Evolutionary conservation across 2,797 vertebrate genomes (phyloP).

Genomic region (Cirrhinus mrigala): DNA sequence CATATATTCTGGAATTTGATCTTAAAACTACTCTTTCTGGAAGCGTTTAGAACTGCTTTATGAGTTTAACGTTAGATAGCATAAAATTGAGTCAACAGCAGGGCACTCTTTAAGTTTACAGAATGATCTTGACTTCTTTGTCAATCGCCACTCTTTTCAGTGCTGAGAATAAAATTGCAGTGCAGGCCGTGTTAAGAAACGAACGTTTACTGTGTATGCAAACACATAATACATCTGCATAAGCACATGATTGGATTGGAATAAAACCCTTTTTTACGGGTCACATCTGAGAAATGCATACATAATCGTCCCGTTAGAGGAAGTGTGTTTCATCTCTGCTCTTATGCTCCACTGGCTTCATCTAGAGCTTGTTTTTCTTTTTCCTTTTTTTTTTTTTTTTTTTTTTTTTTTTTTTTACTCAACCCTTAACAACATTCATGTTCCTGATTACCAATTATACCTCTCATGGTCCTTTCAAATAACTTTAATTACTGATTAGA

Average conservation of each 20-base stretch:
- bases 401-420: constrained; percentile 81
- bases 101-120: not conserved
- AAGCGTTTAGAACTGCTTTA: not conserved
- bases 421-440: constrained; percentile 83
- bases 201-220: not conserved
- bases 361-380: constrained; percentile 56
- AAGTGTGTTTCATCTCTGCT: constrained; percentile 70
- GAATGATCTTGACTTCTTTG: not conserved
- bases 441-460: constrained; percentile 91
- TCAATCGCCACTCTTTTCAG: not conserved
- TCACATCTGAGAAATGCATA: constrained; percentile 58
- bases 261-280: constrained; percentile 23
- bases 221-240: constrained; percentile 26
- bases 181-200: not conserved
- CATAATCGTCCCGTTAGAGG: constrained; percentile 60
- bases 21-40: not conserved
- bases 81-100: not conserved
- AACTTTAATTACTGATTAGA: constrained; percentile 95
- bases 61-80: too few relatives aligned
- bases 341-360: constrained; percentile 48
- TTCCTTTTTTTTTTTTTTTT: constrained; percentile 13
- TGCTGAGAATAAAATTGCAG: not conserved
- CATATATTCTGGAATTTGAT: not conserved
- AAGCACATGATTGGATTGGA: constrained; percentile 24
- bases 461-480: constrained; percentile 88